These are phyloP conservation scores for Loriculus beryllinus DNA, from an alignment of 2,797 vertebrate species.

Conservation along the genomic window DNA sequence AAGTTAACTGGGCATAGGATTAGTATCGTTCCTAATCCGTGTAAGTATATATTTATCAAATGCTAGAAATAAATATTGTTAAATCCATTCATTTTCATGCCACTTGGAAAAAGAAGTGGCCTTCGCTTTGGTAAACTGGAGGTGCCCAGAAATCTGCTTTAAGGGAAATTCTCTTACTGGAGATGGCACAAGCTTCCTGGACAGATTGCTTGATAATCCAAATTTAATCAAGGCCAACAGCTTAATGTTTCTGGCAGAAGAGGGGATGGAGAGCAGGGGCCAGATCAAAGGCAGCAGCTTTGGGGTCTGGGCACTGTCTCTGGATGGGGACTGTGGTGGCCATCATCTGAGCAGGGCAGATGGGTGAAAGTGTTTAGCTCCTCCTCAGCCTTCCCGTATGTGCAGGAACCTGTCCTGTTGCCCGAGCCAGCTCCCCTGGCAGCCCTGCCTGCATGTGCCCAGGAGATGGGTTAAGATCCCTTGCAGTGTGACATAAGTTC, in stretches of 20 bases:
- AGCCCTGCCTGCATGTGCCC: background rate
- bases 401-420: background rate
- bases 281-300: background rate
- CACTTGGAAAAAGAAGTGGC: background rate
- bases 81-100: background rate
- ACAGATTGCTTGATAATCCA: background rate
- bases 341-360: background rate
- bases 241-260: background rate
- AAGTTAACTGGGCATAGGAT: background rate
- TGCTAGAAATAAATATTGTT: background rate
- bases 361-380: background rate
- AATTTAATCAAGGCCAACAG: background rate
- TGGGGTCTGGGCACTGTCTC: background rate
- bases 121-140: background rate
- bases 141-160: background rate
- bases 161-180: background rate
- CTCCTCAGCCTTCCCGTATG: background rate
- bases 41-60: background rate
- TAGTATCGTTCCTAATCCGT: background rate
- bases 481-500: background rate
- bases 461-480: background rate
- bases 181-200: background rate
- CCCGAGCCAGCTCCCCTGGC: background rate
- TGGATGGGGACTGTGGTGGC: background rate
- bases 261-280: background rate